A percentile compares a stretch with the other conserved stretches of the same genome.
These are phyloP conservation scores for Mus spretus DNA, from an alignment of 2,797 vertebrate genomes.

Conservation along the genomic window DNA sequence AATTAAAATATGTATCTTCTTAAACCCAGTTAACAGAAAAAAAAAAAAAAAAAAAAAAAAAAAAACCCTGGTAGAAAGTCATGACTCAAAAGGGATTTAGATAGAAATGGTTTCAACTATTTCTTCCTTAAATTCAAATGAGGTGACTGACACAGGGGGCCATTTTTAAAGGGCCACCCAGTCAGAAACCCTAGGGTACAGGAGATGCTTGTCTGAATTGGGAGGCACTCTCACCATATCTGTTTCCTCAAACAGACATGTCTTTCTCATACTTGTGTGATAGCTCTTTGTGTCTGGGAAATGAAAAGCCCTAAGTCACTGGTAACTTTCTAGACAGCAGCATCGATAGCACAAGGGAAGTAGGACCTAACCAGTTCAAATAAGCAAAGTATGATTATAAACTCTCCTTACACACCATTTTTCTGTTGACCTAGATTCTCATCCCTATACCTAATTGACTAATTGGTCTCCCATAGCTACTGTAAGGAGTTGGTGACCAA, in stretches of 20 bases:
- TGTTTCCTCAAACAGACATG: background rate
- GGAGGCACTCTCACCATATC: background rate
- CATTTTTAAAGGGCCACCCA: background rate
- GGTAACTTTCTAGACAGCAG: background rate
- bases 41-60: background rate
- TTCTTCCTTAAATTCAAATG: background rate
- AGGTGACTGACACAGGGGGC: background rate
- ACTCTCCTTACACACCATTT: background rate
- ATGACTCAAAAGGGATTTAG: background rate
- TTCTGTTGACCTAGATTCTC: conserved; percentile 6
- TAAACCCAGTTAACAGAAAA: background rate
- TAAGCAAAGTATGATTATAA: background rate
- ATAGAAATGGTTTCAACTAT: background rate
- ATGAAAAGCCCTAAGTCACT: background rate
- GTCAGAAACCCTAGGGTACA: background rate
- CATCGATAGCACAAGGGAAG: background rate
- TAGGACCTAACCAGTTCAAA: background rate
- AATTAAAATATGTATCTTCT: background rate
- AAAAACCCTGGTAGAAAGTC: background rate
- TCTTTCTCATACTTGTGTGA: background rate
- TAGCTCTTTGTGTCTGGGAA: background rate
- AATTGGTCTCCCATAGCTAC: background rate
- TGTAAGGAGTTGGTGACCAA: conserved; percentile 5
- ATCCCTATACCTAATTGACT: background rate
- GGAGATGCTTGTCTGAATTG: background rate